These are phyloP conservation scores for Leptopilina boulardi DNA, from an alignment of 1,140 invertebrate genomes.

Conservation along the genomic window DNA sequence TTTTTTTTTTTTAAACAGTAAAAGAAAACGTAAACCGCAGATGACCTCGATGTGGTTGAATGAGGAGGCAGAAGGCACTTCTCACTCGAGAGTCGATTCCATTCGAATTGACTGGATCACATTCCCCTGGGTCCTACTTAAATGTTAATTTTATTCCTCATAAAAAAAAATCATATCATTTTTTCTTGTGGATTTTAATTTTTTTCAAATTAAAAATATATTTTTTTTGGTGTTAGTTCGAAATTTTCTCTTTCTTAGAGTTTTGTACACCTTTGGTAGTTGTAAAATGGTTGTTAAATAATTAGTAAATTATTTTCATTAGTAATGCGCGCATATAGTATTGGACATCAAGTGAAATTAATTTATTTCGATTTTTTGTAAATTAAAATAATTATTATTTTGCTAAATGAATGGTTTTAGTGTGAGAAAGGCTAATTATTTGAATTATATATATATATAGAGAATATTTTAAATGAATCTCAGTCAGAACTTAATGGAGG, in stretches of 20 bases:
- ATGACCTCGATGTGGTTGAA: conserved; percentile 32
- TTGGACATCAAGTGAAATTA: too few relatives aligned
- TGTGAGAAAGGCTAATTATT: conserved; percentile 1
- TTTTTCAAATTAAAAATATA: background rate
- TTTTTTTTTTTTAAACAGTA: background rate
- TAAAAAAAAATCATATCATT: background rate
- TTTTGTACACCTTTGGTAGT: too few relatives aligned
- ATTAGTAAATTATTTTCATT: too few relatives aligned
- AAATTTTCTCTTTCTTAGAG: too few relatives aligned
- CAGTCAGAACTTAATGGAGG: conserved; percentile 19
- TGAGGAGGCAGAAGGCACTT: conserved; percentile 22
- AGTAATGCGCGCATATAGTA: too few relatives aligned
- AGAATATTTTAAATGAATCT: conserved; percentile 23
- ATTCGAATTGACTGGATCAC: conserved; percentile 28
- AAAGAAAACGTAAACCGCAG: conserved; percentile 30
- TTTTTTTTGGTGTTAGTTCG: too few relatives aligned
- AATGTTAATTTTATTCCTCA: conserved; percentile 7
- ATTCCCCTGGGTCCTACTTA: conserved; percentile 20
- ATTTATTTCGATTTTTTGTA: too few relatives aligned
- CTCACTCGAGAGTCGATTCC: conserved; percentile 17
- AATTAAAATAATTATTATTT: background rate
- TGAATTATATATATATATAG: too few relatives aligned
- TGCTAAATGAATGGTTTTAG: background rate
- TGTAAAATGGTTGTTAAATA: too few relatives aligned
- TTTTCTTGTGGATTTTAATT: background rate